Evolutionary conservation across 2,888 invertebrate species (phyloP).

Genomic region (Drosophila longiperda): DNA sequence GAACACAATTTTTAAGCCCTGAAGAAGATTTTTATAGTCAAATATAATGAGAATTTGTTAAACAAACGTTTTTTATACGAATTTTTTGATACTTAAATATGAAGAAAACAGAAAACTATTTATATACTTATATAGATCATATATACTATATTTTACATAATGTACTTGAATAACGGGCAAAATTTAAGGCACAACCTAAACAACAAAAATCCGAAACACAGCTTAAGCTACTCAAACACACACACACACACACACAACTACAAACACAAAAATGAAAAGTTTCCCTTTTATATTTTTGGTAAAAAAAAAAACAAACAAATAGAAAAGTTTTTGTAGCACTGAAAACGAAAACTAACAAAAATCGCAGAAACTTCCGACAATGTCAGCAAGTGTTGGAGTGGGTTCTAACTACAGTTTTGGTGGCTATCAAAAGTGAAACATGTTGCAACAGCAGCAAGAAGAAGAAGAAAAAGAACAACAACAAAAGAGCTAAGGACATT

Average conservation of each 20-base stretch:
- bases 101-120: conserved; percentile 60
- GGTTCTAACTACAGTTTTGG: conserved; percentile 13
- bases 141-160: conserved; percentile 41
- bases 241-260: conserved; percentile 10
- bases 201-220: conserved; percentile 18
- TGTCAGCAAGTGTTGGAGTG: conserved; percentile 60
- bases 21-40: conserved; percentile 57
- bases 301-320: background rate
- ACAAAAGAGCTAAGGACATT: conserved; percentile 31
- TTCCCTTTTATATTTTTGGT: conserved; percentile 36
- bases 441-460: conserved; percentile 33
- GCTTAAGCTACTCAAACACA: conserved; percentile 34
- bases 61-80: conserved; percentile 71
- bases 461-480: conserved; percentile 31
- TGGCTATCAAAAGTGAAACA: conserved; percentile 62
- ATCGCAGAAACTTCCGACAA: conserved; percentile 63
- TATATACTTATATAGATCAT: conserved; percentile 60
- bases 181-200: conserved; percentile 47
- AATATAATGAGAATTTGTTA: conserved; percentile 65
- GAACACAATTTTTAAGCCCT: conserved; percentile 64
- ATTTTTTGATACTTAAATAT: conserved; percentile 68
- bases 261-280: conserved; percentile 31
- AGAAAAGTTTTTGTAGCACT: conserved; percentile 45
- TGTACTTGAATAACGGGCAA: conserved; percentile 46
- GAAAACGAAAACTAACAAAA: conserved; percentile 49